Conservation (phyloP, 2,797 vertebrate genomes). For the Naso thynnoides region DNA sequence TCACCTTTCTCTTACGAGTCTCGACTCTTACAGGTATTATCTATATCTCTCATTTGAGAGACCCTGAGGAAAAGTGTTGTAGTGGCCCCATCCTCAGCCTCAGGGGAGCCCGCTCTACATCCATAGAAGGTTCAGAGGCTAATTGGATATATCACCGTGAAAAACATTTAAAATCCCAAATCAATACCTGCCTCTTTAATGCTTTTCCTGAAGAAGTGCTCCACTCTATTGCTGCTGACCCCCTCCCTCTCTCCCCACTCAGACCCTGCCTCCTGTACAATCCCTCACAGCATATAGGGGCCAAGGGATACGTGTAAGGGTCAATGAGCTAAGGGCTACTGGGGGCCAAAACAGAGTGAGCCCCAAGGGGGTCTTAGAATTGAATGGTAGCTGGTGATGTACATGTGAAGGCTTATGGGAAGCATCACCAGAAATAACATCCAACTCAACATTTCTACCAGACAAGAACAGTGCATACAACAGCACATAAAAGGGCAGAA, state of each 20-base stretch:
- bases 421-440: slow-evolving; percentile 59
- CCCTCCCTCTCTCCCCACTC: slow-evolving; percentile 39
- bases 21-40: slow-evolving; percentile 74
- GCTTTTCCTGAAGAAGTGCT: slow-evolving; percentile 84
- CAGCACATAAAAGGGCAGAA: slow-evolving; percentile 28
- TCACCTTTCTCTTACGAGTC: slow-evolving; percentile 36
- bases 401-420: slow-evolving; percentile 63
- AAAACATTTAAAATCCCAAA: slow-evolving; percentile 88
- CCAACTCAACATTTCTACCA: slow-evolving; percentile 45
- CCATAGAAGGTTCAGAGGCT: slow-evolving; percentile 86
- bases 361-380: slow-evolving; percentile 72
- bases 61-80: slow-evolving; percentile 64
- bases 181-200: slow-evolving; percentile 87
- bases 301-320: slow-evolving; percentile 68
- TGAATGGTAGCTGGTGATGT: slow-evolving; percentile 67
- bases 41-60: slow-evolving; percentile 69
- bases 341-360: slow-evolving; percentile 69
- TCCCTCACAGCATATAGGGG: slow-evolving; percentile 76
- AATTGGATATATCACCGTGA: slow-evolving; percentile 87
- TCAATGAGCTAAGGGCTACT: slow-evolving; percentile 73
- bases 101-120: slow-evolving; percentile 71
- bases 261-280: slow-evolving; percentile 64
- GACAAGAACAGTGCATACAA: slow-evolving; percentile 26
- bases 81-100: slow-evolving; percentile 60
- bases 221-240: slow-evolving; percentile 74